Percentiles rank a stretch among this genome's conserved stretches.
Evolutionary conservation across 2,113 vertebrate species (phyloP).

Genomic region (Bolborhynchus lineola): DNA sequence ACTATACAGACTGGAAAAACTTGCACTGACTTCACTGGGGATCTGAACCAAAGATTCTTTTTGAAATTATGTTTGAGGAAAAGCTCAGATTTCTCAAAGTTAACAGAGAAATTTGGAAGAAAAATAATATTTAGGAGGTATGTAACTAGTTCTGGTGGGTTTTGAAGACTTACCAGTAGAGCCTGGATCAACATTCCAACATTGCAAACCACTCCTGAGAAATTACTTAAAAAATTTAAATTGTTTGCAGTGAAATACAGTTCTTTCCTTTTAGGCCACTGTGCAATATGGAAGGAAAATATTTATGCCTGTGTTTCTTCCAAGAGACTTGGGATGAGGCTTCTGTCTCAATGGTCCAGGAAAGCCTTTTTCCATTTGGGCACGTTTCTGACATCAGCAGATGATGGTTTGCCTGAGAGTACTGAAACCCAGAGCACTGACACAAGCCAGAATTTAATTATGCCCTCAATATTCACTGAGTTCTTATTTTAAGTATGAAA

Average conservation of each 20-base stretch:
- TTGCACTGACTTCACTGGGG: not conserved
- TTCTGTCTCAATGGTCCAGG: not conserved
- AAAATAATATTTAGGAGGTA: not conserved
- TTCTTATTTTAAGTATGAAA: not conserved
- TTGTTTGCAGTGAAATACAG: not conserved
- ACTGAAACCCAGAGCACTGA: not conserved
- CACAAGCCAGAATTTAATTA: not conserved
- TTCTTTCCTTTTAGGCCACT: not conserved
- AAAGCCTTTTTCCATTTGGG: not conserved
- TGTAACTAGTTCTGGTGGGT: not conserved
- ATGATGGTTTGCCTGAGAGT: not conserved
- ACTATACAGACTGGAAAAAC: not conserved
- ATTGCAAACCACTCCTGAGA: not conserved
- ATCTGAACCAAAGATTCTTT: not conserved
- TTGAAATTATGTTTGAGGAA: not conserved
- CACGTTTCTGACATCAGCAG: not conserved
- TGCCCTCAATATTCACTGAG: accelerated
- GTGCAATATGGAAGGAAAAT: not conserved
- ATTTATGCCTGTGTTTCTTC: accelerated
- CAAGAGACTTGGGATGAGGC: not conserved
- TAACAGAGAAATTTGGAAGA: not conserved
- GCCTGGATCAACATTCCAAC: not conserved
- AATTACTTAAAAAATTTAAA: not conserved
- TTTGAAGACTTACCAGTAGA: not conserved
- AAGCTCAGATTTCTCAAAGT: not conserved